A percentile compares a stretch with the other conserved stretches of the same genome.
phyloP scores from a whole-genome alignment of 2,888 invertebrate species.

The Steinernema hermaphroditum region DNA sequence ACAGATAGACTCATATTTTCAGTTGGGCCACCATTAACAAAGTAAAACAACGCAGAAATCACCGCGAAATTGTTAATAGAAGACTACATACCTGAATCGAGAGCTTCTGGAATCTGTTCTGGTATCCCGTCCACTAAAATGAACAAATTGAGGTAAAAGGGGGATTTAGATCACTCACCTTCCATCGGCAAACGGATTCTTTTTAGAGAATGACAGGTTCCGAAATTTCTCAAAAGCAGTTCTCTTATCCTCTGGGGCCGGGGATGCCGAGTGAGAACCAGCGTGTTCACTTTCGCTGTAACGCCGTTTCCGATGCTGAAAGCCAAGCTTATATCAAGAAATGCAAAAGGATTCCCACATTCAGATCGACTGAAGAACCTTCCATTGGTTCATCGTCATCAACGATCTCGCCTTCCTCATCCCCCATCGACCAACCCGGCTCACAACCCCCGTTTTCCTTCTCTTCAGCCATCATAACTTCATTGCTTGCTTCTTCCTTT shows the following conservation, averaged over 20 bases:
- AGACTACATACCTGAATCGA: background rate
- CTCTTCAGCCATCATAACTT: background rate
- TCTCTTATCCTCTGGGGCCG: conserved; percentile 5
- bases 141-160: background rate
- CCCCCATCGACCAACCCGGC: background rate
- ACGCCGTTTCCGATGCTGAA: conserved; percentile 6
- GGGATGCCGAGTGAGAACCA: background rate
- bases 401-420: conserved; percentile 12
- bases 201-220: conserved; percentile 14
- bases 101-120: background rate
- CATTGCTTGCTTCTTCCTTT: background rate
- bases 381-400: conserved; percentile 20
- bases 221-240: conserved; percentile 2
- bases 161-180: background rate
- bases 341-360: background rate
- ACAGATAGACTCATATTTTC: too few species aligned
- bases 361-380: background rate
- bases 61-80: background rate
- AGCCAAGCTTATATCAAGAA: background rate
- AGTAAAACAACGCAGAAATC: background rate
- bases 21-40: too few species aligned
- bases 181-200: conserved; percentile 18
- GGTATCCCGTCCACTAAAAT: background rate
- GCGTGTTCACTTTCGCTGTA: background rate
- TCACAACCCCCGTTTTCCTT: background rate